Evolutionary conservation across 2,113 vertebrate genomes (phyloP).

Genomic region (Strix uralensis): DNA sequence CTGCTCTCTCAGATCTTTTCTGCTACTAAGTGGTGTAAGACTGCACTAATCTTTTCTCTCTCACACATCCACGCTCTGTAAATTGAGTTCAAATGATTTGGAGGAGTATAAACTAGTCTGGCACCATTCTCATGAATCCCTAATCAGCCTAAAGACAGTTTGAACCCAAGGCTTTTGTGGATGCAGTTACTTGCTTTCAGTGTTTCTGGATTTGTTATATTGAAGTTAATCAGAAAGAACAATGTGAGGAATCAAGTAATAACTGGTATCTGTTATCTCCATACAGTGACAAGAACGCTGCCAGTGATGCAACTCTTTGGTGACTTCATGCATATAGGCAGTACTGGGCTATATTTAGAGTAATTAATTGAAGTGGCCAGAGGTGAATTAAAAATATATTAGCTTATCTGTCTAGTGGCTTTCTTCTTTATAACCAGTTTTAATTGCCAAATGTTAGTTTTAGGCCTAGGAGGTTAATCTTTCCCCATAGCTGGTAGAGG

Average conservation of each 20-base stretch:
- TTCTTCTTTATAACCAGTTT: neutral
- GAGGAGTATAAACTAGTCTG: neutral
- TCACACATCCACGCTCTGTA: neutral
- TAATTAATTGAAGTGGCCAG: neutral
- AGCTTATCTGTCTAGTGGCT: neutral
- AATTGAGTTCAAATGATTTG: slow-evolving; percentile 47
- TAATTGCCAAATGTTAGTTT: neutral
- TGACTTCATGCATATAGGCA: neutral
- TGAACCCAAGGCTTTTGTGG: neutral
- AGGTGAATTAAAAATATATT: slow-evolving; percentile 4
- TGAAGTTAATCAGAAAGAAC: slow-evolving; percentile 20
- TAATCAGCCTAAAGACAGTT: neutral
- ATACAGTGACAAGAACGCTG: neutral
- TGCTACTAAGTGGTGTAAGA: slow-evolving; percentile 6
- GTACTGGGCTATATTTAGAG: neutral
- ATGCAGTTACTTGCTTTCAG: neutral
- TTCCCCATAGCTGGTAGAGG: neutral
- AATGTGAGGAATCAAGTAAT: neutral
- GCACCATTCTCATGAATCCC: neutral
- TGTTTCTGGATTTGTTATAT: neutral
- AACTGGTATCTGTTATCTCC: neutral
- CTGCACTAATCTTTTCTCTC: slow-evolving; percentile 36
- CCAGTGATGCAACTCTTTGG: neutral
- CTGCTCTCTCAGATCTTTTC: neutral
- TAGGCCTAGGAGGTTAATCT: neutral